phyloP scores from a whole-genome alignment of 2,888 invertebrate species.

The Hyposoter didymator region DNA sequence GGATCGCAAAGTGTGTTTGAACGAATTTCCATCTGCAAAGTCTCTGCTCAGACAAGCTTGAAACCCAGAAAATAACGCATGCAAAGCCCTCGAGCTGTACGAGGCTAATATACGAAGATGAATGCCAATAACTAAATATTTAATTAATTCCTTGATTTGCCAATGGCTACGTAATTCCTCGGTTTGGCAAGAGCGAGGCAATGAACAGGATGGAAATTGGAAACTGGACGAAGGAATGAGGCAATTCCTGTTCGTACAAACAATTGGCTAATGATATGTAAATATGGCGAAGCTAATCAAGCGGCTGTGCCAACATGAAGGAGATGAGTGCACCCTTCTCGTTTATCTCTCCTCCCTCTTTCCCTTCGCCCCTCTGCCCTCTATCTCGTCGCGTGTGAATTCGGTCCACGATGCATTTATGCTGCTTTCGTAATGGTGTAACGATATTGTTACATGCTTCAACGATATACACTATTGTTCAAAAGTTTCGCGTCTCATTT shows the following conservation, averaged over 20 bases:
- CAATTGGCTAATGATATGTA: constrained; percentile 84
- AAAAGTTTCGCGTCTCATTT: constrained; percentile 49
- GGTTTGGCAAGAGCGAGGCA: background rate
- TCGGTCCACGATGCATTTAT: constrained; percentile 80
- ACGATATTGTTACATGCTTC: constrained; percentile 9
- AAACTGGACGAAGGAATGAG: constrained; percentile 67
- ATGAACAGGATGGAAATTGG: constrained; percentile 26
- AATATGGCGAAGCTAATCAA: constrained; percentile 83
- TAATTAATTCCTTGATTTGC: constrained; percentile 31
- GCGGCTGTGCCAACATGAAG: constrained; percentile 82
- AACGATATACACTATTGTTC: constrained; percentile 74
- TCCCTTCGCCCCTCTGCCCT: background rate
- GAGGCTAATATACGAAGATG: constrained; percentile 12
- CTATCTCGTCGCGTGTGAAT: constrained; percentile 72
- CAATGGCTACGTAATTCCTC: constrained; percentile 27
- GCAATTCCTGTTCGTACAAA: constrained; percentile 81
- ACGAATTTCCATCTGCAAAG: background rate
- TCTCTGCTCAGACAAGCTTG: background rate
- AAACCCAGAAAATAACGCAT: background rate
- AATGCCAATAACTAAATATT: constrained; percentile 18
- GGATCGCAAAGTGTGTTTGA: background rate
- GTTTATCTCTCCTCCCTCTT: constrained; percentile 51
- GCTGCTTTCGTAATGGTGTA: constrained; percentile 46
- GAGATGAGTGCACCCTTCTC: constrained; percentile 76
- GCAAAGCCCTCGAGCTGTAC: background rate